These are phyloP conservation scores for Scartelaos histophorus DNA, from an alignment of 2,113 vertebrate species.

Conservation along the genomic window DNA sequence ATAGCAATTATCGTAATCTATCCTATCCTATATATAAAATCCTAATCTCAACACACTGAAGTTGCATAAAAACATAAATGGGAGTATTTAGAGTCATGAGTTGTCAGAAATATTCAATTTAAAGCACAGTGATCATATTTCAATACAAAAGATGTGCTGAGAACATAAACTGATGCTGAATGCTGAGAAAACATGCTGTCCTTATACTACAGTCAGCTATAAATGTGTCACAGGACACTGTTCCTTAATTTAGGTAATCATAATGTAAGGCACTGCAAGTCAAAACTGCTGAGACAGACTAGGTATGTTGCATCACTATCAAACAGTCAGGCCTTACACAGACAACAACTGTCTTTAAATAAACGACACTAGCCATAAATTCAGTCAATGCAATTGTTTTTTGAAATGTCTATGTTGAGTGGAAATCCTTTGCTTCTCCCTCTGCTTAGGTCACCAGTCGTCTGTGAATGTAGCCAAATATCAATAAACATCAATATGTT, in stretches of 20 bases:
- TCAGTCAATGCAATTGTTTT: neutral
- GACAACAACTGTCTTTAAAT: too few relatives aligned
- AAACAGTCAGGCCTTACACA: neutral
- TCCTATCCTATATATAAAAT: too few relatives aligned
- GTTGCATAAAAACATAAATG: neutral
- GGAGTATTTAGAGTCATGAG: neutral
- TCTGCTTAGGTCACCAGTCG: neutral
- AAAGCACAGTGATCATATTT: neutral
- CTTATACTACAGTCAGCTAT: slow-evolving; percentile 15
- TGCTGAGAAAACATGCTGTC: neutral
- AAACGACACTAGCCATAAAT: too few relatives aligned
- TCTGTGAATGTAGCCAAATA: neutral
- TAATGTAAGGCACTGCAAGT: neutral
- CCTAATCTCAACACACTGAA: neutral
- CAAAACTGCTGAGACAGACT: neutral
- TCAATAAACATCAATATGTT: neutral
- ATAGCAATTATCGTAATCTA: too few relatives aligned
- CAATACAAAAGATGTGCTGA: neutral
- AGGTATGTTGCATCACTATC: neutral
- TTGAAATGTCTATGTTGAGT: neutral
- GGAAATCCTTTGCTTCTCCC: neutral
- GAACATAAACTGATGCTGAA: neutral
- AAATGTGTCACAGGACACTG: slow-evolving; percentile 10
- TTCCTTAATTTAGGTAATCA: slow-evolving; percentile 25
- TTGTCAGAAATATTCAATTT: neutral